phyloP scores from a whole-genome alignment of 2,113 vertebrate species.

The Zosterops lateralis region DNA sequence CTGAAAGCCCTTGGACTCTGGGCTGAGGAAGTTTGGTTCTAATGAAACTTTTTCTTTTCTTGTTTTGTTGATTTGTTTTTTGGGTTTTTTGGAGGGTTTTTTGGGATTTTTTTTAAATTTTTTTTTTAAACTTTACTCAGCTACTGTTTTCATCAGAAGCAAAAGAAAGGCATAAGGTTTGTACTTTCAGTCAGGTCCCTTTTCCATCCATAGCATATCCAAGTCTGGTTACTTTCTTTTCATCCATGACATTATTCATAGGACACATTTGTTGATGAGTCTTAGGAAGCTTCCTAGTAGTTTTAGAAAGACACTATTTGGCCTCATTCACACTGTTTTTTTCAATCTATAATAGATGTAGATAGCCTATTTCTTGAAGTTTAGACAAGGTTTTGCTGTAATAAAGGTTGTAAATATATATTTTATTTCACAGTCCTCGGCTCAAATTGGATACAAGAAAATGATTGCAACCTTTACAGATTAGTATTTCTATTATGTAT shows the following conservation, averaged over 20 bases:
- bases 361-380: background rate
- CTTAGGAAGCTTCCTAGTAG: background rate
- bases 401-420: background rate
- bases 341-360: background rate
- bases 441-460: background rate
- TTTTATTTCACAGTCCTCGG: background rate
- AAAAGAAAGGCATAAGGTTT: background rate
- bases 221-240: background rate
- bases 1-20: conserved; percentile 13
- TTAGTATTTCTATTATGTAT: background rate
- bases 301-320: background rate
- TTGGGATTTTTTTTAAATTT: background rate
- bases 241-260: background rate
- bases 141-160: background rate
- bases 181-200: background rate
- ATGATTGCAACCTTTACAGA: background rate
- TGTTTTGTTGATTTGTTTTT: background rate
- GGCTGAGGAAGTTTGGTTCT: conserved; percentile 17
- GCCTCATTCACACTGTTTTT: background rate
- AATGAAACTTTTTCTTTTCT: background rate
- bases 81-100: background rate
- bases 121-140: background rate
- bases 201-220: background rate
- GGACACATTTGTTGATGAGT: background rate
- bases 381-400: background rate